These are phyloP conservation scores for Phortica variegata DNA, from an alignment of 1,140 invertebrate species.

Conservation along the genomic window DNA sequence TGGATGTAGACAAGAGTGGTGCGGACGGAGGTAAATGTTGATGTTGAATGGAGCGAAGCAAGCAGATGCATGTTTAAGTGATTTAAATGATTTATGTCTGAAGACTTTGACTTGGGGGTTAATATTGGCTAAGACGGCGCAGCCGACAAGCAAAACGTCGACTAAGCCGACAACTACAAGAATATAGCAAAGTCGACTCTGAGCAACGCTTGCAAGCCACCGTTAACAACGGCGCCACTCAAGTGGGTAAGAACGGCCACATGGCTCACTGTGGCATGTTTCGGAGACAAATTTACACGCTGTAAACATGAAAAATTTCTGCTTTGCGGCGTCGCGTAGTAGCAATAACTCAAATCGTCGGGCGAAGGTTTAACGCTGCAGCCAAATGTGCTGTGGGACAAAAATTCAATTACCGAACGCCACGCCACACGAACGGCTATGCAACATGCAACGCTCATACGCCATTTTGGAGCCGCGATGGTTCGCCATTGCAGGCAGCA, in stretches of 20 bases:
- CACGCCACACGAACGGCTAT: neutral
- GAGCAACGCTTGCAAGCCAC: neutral
- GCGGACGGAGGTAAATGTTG: neutral
- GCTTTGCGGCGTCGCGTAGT: neutral
- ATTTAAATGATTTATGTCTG: constrained; percentile 52
- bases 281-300: constrained; percentile 26
- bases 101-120: constrained; percentile 47
- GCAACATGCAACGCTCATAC: constrained; percentile 43
- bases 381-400: constrained; percentile 24
- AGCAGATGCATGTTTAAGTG: constrained; percentile 47
- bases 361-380: constrained; percentile 40
- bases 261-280: constrained; percentile 15
- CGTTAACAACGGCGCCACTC: constrained; percentile 5
- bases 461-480: constrained; percentile 31
- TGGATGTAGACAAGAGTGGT: constrained; percentile 6
- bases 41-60: too few species aligned
- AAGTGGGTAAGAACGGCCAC: constrained; percentile 17
- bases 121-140: constrained; percentile 38
- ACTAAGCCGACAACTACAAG: constrained; percentile 16
- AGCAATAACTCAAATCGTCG: constrained; percentile 40
- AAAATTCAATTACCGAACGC: constrained; percentile 45
- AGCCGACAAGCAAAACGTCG: too few species aligned
- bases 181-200: constrained; percentile 13
- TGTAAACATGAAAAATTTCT: constrained; percentile 18
- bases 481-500: constrained; percentile 23